Percentiles rank a stretch among this genome's conserved stretches.
Evolutionary conservation across 2,113 vertebrate genomes (phyloP).

Genomic region (Siphamia tubifer): DNA sequence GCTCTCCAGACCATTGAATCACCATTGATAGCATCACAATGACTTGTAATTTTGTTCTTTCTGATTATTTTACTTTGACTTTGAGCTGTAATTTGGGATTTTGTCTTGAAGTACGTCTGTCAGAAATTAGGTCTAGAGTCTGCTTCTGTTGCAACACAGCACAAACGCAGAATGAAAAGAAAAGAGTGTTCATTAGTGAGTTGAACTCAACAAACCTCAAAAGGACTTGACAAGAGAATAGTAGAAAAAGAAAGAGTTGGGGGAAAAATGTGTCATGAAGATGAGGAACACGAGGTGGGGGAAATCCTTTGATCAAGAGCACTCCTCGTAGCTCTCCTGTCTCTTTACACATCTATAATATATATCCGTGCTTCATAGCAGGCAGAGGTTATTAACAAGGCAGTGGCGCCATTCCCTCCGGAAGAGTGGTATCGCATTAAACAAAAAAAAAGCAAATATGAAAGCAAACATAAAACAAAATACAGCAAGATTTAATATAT

Average conservation of each 20-base stretch:
- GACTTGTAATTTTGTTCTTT: slow-evolving; percentile 34
- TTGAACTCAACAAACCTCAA: slow-evolving; percentile 48
- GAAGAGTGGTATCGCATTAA: slow-evolving; percentile 3
- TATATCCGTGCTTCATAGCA: slow-evolving; percentile 42
- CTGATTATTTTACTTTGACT: neutral
- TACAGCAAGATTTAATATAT: slow-evolving; percentile 28
- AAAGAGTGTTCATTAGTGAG: slow-evolving; percentile 44
- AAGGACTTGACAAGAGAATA: slow-evolving; percentile 60
- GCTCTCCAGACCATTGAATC: slow-evolving; percentile 2
- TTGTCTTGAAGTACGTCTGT: slow-evolving; percentile 34
- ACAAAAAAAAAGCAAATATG: slow-evolving; percentile 1
- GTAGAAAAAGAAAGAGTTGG: neutral
- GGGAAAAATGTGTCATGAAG: slow-evolving; percentile 29
- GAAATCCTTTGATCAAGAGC: slow-evolving; percentile 71
- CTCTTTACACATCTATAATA: slow-evolving; percentile 67
- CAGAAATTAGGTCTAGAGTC: slow-evolving; percentile 34
- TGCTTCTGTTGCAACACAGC: slow-evolving; percentile 9
- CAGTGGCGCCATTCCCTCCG: slow-evolving; percentile 23
- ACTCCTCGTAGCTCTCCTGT: slow-evolving; percentile 46
- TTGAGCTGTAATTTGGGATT: slow-evolving; percentile 20
- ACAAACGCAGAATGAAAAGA: slow-evolving; percentile 13
- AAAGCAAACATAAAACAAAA: slow-evolving; percentile 7
- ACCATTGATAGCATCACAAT: slow-evolving; percentile 9
- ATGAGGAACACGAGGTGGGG: slow-evolving; percentile 27
- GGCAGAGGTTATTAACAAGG: slow-evolving; percentile 51